phyloP scores from a whole-genome alignment of 2,797 vertebrate genomes.

The Craterocephalus amniculus region DNA sequence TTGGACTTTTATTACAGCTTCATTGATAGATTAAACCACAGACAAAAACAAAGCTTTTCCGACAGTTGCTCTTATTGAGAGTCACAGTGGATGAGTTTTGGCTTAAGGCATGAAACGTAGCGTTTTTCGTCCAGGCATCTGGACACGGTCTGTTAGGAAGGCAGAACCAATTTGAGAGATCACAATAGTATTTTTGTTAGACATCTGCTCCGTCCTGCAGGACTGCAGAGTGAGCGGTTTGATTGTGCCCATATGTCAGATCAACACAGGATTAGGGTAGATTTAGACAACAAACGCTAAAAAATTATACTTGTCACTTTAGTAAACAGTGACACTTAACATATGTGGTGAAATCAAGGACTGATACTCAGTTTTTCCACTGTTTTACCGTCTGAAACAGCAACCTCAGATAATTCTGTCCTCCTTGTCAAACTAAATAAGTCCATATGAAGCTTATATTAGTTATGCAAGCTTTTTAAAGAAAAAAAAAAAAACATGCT shows the following conservation, averaged over 20 bases:
- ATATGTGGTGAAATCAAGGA: constrained; percentile 5
- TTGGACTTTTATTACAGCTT: constrained; percentile 12
- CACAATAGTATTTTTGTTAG: constrained; percentile 28
- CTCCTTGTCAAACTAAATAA: constrained; percentile 25
- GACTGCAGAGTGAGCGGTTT: constrained; percentile 42
- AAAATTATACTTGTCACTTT: constrained; percentile 32
- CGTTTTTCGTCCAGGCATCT: constrained; percentile 35
- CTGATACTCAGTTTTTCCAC: constrained; percentile 41
- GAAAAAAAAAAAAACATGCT: constrained; percentile 25
- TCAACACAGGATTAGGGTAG: constrained; percentile 21
- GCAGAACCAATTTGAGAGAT: constrained; percentile 47
- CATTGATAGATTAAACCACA: constrained; percentile 4
- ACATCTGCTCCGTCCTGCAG: constrained; percentile 54
- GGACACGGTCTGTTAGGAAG: constrained; percentile 42
- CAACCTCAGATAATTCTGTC: constrained; percentile 9
- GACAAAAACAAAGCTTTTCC: constrained; percentile 32
- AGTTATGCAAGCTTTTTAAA: constrained; percentile 13
- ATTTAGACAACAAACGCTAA: constrained; percentile 37
- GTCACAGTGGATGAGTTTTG: constrained; percentile 29
- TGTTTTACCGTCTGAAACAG: constrained; percentile 31
- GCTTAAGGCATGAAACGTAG: constrained; percentile 9
- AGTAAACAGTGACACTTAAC: constrained; percentile 20
- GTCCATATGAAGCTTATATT: constrained; percentile 44
- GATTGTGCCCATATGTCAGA: constrained; percentile 42
- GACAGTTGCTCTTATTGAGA: constrained; percentile 23